phyloP scores from a whole-genome alignment of 1,140 invertebrate genomes.

The Calycopis cecrops region DNA sequence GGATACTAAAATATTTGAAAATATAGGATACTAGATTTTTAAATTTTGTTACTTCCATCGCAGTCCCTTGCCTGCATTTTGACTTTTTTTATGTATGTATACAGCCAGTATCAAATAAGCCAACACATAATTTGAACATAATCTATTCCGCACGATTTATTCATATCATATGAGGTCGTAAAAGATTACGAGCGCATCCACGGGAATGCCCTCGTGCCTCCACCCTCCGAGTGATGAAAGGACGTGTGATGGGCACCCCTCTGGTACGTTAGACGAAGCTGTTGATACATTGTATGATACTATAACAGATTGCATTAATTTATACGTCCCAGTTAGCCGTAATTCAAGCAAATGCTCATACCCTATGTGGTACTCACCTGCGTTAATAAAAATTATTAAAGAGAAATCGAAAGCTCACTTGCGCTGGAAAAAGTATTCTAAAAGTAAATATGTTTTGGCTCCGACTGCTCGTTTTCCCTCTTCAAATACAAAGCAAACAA shows the following conservation, averaged over 20 bases:
- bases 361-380: slow-evolving; percentile 6
- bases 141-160: neutral
- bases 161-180: neutral
- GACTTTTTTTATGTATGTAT: too few species aligned
- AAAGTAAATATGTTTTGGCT: too few species aligned
- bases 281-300: slow-evolving; percentile 1
- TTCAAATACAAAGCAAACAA: too few species aligned
- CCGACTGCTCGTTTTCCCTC: too few species aligned
- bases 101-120: too few species aligned
- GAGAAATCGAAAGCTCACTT: slow-evolving; percentile 13
- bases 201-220: slow-evolving; percentile 17
- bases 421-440: slow-evolving; percentile 19
- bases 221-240: slow-evolving; percentile 59
- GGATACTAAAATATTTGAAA: too few species aligned
- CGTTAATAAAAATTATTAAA: slow-evolving; percentile 19
- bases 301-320: slow-evolving; percentile 2
- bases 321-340: neutral
- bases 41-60: too few species aligned
- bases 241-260: slow-evolving; percentile 59
- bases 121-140: too few species aligned
- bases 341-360: neutral
- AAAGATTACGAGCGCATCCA: slow-evolving; percentile 29
- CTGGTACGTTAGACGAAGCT: slow-evolving; percentile 13
- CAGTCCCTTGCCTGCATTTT: too few species aligned
- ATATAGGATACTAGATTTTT: too few species aligned